These are phyloP conservation scores for Spicauda simplicius DNA, from an alignment of 2,888 invertebrate genomes.

Conservation along the genomic window DNA sequence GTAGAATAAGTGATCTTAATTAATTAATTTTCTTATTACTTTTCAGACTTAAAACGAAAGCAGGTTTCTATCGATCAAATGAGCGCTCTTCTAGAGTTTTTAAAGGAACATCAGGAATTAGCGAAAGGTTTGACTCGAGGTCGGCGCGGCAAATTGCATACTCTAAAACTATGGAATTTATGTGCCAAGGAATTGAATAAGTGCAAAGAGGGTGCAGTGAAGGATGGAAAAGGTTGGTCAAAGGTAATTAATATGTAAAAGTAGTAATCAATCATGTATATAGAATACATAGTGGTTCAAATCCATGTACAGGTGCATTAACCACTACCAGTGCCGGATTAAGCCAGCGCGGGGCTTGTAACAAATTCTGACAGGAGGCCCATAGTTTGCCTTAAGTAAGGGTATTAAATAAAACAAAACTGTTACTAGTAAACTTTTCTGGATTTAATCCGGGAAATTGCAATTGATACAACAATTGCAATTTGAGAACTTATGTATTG, in stretches of 20 bases:
- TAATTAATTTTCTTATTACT: neutral
- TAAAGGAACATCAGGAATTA: conserved; percentile 60
- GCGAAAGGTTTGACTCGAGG: conserved; percentile 60
- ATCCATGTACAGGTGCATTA: too few relatives aligned
- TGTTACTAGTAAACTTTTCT: too few relatives aligned
- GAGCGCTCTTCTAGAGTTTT: conserved; percentile 57
- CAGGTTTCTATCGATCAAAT: conserved; percentile 61
- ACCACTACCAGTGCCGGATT: too few relatives aligned
- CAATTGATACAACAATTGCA: too few relatives aligned
- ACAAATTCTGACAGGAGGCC: too few relatives aligned
- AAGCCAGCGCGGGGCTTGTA: too few relatives aligned
- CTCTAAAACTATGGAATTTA: conserved; percentile 60
- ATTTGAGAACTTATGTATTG: too few relatives aligned
- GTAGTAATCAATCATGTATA: neutral
- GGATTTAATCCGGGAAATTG: too few relatives aligned
- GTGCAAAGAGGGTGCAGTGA: conserved; percentile 37
- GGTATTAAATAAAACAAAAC: too few relatives aligned
- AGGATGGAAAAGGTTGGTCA: conserved; percentile 67
- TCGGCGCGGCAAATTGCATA: conserved; percentile 57
- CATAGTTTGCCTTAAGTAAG: too few relatives aligned
- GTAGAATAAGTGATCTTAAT: too few relatives aligned
- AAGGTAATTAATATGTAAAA: conserved; percentile 53
- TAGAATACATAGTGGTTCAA: neutral
- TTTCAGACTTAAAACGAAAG: conserved; percentile 49
- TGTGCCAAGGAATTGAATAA: conserved; percentile 53